These are phyloP conservation scores for Brachionus rubens DNA, from an alignment of 1,140 invertebrate species.

Conservation along the genomic window DNA sequence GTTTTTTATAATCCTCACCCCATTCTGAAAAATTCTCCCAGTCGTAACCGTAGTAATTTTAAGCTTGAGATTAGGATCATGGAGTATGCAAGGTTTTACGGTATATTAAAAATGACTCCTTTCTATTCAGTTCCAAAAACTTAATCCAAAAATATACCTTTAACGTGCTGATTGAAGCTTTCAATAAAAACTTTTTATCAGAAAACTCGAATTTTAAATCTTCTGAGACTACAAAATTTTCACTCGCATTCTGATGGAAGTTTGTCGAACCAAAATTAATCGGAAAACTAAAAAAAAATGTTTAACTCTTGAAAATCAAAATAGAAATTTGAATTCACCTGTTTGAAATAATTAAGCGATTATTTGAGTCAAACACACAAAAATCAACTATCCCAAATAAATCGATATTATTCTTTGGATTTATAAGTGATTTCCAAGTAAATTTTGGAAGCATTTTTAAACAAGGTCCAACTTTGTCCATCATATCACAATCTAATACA, in stretches of 20 bases:
- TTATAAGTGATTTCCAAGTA: slow-evolving; percentile 25
- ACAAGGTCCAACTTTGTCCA: not conserved
- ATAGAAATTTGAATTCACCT: not conserved
- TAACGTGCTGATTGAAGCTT: not conserved
- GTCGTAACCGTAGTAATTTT: too few species aligned
- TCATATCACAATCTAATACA: slow-evolving; percentile 11
- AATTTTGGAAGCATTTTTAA: slow-evolving; percentile 37
- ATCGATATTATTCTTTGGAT: slow-evolving; percentile 23
- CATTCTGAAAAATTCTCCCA: too few species aligned
- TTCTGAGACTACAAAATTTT: slow-evolving; percentile 11
- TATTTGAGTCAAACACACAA: slow-evolving; percentile 36
- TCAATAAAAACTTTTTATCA: not conserved
- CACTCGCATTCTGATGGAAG: not conserved
- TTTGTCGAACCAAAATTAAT: slow-evolving; percentile 4
- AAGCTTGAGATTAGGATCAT: too few species aligned
- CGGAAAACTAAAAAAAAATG: not conserved
- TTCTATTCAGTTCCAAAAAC: too few species aligned
- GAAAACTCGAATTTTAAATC: not conserved
- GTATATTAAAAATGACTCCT: too few species aligned
- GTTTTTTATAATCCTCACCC: too few species aligned
- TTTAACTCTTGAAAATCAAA: not conserved
- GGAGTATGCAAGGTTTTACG: too few species aligned
- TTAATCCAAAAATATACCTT: too few species aligned
- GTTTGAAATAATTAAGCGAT: not conserved
- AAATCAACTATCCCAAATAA: slow-evolving; percentile 4